Percentiles rank a stretch among this genome's conserved stretches.
Conservation (phyloP, 1,140 invertebrate genomes). For the Agrypnia vestita region DNA sequence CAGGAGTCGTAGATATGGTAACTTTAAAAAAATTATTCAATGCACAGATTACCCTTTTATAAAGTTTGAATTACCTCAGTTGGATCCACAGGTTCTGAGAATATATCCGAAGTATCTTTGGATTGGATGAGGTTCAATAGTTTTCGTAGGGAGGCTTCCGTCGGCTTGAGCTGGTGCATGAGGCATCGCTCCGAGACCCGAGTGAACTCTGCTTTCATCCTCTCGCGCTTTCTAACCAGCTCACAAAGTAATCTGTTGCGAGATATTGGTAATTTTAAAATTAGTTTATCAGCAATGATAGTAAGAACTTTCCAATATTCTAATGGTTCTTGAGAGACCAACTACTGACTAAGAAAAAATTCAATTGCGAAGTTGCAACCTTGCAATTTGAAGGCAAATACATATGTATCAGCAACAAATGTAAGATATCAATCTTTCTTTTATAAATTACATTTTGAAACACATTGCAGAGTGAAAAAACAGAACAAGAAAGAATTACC, state of each 20-base stretch:
- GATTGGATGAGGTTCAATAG: conserved; percentile 84
- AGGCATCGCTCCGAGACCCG: conserved; percentile 87
- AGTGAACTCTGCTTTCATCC: conserved; percentile 92
- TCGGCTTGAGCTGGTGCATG: conserved; percentile 86
- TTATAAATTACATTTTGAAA: too few species aligned
- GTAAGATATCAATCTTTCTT: too few species aligned
- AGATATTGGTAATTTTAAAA: too few species aligned
- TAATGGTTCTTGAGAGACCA: too few species aligned
- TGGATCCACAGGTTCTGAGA: conserved; percentile 93
- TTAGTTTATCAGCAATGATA: too few species aligned
- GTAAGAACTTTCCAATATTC: too few species aligned
- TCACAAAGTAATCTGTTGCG: conserved; percentile 87
- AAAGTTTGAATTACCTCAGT: conserved; percentile 76
- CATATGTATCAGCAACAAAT: too few species aligned
- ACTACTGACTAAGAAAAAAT: too few species aligned
- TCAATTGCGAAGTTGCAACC: too few species aligned
- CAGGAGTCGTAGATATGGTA: background rate
- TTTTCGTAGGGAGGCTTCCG: conserved; percentile 83
- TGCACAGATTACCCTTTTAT: background rate
- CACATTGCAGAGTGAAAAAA: background rate
- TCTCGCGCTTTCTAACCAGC: conserved; percentile 95
- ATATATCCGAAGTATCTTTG: conserved; percentile 90
- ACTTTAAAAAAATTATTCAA: background rate
- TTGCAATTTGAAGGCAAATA: too few species aligned
- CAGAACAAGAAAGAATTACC: conserved; percentile 60